Evolutionary conservation across 2,888 invertebrate genomes (phyloP).

Genomic region (Pasiphila rectangulata): DNA sequence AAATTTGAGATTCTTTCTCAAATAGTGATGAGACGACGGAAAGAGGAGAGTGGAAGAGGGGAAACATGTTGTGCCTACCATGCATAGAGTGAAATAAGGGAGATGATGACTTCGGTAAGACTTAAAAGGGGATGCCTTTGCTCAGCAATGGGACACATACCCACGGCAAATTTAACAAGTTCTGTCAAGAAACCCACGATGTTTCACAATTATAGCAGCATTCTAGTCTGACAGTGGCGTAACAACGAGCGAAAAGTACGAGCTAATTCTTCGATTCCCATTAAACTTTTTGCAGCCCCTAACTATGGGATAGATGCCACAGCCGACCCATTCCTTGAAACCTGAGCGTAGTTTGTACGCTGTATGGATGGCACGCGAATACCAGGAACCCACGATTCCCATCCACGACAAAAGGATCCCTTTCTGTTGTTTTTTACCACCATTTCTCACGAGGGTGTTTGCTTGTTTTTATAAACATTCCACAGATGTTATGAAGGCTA

Average conservation of each 20-base stretch:
- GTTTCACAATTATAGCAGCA: neutral
- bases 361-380: constrained; percentile 74
- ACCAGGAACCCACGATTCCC: constrained; percentile 73
- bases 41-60: too few species aligned
- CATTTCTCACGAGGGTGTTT: constrained; percentile 69
- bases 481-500: constrained; percentile 63
- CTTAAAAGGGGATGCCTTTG: too few species aligned
- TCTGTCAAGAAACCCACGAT: too few species aligned
- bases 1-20: too few species aligned
- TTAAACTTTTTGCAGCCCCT: constrained; percentile 11
- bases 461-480: constrained; percentile 62
- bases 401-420: constrained; percentile 60
- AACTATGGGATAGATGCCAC: constrained; percentile 35
- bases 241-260: neutral
- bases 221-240: too few species aligned
- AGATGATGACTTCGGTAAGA: too few species aligned
- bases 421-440: constrained; percentile 49
- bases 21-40: too few species aligned
- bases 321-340: constrained; percentile 50
- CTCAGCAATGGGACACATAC: too few species aligned
- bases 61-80: too few species aligned
- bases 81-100: too few species aligned
- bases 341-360: constrained; percentile 49
- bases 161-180: too few species aligned
- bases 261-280: constrained; percentile 1